A percentile compares a stretch with the other conserved stretches of the same genome.
Conservation (phyloP, 1,140 invertebrate species). For the Heterodera schachtii region DNA sequence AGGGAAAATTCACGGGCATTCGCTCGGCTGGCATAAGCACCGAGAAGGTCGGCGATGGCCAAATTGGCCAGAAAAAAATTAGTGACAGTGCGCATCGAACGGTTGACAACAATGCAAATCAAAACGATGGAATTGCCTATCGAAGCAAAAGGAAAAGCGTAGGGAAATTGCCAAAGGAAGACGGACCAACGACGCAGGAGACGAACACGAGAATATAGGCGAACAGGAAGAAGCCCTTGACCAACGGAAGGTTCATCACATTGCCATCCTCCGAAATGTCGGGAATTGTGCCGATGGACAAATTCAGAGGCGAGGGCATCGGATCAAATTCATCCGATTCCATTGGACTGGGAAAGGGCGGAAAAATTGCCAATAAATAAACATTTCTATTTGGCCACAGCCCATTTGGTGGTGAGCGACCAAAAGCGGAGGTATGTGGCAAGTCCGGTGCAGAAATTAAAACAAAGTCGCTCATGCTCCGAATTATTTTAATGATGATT, state of each 20-base stretch:
- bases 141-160: not conserved
- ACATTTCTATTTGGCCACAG: not conserved
- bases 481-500: not conserved
- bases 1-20: not conserved
- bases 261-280: not conserved
- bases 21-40: not conserved
- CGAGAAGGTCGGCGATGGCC: conserved; percentile 58
- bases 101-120: conserved; percentile 36
- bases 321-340: not conserved
- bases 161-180: not conserved
- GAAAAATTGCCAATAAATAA: not conserved
- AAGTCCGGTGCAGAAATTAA: too few relatives aligned
- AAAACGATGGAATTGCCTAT: conserved; percentile 34
- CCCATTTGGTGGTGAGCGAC: not conserved
- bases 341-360: not conserved
- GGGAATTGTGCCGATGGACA: not conserved
- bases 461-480: too few relatives aligned
- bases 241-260: conserved; percentile 32
- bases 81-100: conserved; percentile 72
- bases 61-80: conserved; percentile 83
- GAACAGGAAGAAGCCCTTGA: conserved; percentile 23
- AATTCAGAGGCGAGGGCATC: not conserved
- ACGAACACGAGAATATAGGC: conserved; percentile 41
- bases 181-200: conserved; percentile 33
- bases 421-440: not conserved